These are phyloP conservation scores for Folsomia candida DNA, from an alignment of 2,888 invertebrate genomes.

Conservation along the genomic window DNA sequence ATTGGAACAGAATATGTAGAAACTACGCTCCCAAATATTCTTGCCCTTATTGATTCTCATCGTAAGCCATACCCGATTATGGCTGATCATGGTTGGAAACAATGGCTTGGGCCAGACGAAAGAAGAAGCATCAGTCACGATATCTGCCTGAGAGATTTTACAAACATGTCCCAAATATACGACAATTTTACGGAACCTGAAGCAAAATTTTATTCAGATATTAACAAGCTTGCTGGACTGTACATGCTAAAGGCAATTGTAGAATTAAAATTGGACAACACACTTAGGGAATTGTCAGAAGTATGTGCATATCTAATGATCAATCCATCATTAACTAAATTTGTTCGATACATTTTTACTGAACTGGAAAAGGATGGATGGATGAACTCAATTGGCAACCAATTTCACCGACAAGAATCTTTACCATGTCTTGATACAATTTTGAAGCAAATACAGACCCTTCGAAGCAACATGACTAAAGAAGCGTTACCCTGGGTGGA, in stretches of 20 bases:
- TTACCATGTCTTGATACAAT: neutral
- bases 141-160: neutral
- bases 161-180: neutral
- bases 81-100: conserved; percentile 28
- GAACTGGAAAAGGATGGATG: conserved; percentile 19
- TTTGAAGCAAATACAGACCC: neutral
- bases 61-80: conserved; percentile 2
- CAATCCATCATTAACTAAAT: conserved; percentile 6
- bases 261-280: conserved; percentile 17
- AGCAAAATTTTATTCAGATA: neutral
- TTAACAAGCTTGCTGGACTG: conserved; percentile 10
- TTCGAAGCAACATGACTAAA: neutral
- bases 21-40: neutral
- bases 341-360: conserved; percentile 18
- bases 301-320: conserved; percentile 5
- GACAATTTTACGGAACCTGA: neutral
- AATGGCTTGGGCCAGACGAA: conserved; percentile 13
- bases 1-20: neutral
- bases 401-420: neutral
- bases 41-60: too few species aligned
- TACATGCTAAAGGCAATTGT: conserved; percentile 19
- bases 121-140: neutral
- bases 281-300: conserved; percentile 4
- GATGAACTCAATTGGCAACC: too few species aligned
- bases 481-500: neutral